Evolutionary conservation across 2,797 vertebrate genomes (phyloP), one percentile per base, ranked within the genome.

Genomic region (Microctenopoma stevenorrisi): DNA sequence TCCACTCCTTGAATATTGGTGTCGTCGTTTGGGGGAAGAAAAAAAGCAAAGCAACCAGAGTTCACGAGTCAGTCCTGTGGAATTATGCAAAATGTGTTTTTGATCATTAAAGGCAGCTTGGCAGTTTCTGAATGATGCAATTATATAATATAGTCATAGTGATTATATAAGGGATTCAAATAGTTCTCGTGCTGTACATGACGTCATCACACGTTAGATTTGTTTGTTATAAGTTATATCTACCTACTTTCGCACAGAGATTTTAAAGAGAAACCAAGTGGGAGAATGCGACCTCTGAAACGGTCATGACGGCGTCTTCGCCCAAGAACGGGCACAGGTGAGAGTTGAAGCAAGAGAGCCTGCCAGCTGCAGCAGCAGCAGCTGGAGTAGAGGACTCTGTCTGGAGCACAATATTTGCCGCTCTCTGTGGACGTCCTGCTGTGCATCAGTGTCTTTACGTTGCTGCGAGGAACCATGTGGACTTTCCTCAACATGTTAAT

Each of bases 21-120:
- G 67, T 16, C 68, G 50, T 63, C 44, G 37, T 52, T 22, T 3
- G 28, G 28, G 28, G 28, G 30, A 22, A 22, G 2, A 22, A 22
- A 22, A 22, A 22, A 22, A 22, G 2, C 22, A 69, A 46, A 72
- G 81, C 70, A 57, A 49, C 35, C 16, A 8, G 62, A 78, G 84
- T 88, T 89, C 72, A 82, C 0, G 43, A 67, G 59, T 83, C 85
- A 76, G 76, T 76, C 70, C 68, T 43, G 78, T 25, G 43, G 76
- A 81, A 78, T 89, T 85, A 81, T 89, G 85, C 81, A 84, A 83
- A 89, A 59, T 1, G 51, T 3, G 53, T 56, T 78, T 91, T 87
- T 91, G 82, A 90, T 88, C 83, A 71, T 16, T 33, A 7, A 35
- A 8, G 14, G 53, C 38, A 50, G 51, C 49, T 0, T 1, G 40